Evolutionary conservation across 2,113 vertebrate genomes (phyloP), one percentile per base, ranked within the genome.

Genomic region (Alosa alosa): DNA sequence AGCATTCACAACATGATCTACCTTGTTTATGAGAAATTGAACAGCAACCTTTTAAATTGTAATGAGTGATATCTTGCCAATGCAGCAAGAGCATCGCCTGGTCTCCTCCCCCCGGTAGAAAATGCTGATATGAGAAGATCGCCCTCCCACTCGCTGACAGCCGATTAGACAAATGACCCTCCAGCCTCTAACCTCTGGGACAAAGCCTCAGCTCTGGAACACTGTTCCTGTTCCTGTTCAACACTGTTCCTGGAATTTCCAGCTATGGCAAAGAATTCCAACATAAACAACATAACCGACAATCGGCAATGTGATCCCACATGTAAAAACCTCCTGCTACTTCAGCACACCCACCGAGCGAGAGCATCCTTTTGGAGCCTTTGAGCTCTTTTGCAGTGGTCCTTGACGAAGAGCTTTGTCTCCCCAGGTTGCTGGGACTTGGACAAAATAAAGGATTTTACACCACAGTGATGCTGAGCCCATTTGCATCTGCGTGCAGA

Each of bases 61-160:
- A 82, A 45, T 91, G 93, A 93, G 86, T 89, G 92, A 93, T 91
- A 64, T 87, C 88, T 89, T 92, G 92, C 90, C 91, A 72, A 85
- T 87, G 90, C 86, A 89, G 90, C 92, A 90, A 88, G 88, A 91
- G 90, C 49, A 84, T 75, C 81, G 36, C 15, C 49, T 86, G 85
- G 88, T 91, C 57, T 87, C 89, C 85, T 83, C 93, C 89, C 90
- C 85, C 84, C 0, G 41, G 86, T 86, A 55, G 88, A 91, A 94
- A 94, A 88, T 72, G 93, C 94, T 94, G 93, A 94, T 94, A 89
- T 86, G 88, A 89, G 88, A 82, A 88, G 86, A 91, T 92, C 88
- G 89, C 84, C 36, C 91, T 89, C 86, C 89, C 87, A 82, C 89
- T 78, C 84, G 81, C 89, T 92, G 92, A 92, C 93, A 93, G 89